These are phyloP conservation scores for Empis stercorea DNA, from an alignment of 2,888 invertebrate species.

Conservation along the genomic window DNA sequence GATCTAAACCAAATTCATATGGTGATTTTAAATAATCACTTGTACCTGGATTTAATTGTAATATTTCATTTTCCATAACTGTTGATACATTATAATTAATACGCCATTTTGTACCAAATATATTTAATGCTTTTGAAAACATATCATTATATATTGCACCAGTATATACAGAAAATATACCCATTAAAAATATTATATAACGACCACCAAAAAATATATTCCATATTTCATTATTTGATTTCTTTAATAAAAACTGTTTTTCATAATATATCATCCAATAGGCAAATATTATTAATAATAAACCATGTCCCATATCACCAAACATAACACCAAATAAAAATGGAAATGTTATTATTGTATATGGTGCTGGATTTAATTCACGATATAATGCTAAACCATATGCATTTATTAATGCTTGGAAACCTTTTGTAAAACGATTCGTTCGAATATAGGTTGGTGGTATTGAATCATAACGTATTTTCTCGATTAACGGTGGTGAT, in stretches of 20 bases:
- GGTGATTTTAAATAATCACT: conserved; percentile 38
- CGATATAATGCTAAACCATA: conserved; percentile 89
- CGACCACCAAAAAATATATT: conserved; percentile 93
- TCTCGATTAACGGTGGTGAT: conserved; percentile 78
- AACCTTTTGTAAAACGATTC: conserved; percentile 83
- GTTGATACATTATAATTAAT: conserved; percentile 41
- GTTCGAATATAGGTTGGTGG: conserved; percentile 85
- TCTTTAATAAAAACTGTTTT: conserved; percentile 51
- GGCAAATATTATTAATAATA: conserved; percentile 69
- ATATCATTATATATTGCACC: conserved; percentile 94
- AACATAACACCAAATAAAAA: conserved; percentile 95
- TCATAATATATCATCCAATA: conserved; percentile 68
- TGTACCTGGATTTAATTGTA: conserved; percentile 52
- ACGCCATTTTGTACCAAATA: conserved; percentile 82
- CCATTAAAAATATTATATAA: conserved; percentile 94
- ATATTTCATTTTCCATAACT: conserved; percentile 30
- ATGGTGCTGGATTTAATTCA: conserved; percentile 83
- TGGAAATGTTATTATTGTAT: conserved; percentile 84
- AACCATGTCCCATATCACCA: conserved; percentile 84
- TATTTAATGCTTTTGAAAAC: conserved; percentile 83
- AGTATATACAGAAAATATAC: conserved; percentile 92
- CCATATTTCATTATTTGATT: conserved; percentile 73
- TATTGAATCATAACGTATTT: conserved; percentile 57
- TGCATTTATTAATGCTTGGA: conserved; percentile 82
- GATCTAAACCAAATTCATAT: conserved; percentile 69